Base-by-base conservation (phyloP, 2,797 vertebrate genomes). In the Echeneis naucrates region DNA sequence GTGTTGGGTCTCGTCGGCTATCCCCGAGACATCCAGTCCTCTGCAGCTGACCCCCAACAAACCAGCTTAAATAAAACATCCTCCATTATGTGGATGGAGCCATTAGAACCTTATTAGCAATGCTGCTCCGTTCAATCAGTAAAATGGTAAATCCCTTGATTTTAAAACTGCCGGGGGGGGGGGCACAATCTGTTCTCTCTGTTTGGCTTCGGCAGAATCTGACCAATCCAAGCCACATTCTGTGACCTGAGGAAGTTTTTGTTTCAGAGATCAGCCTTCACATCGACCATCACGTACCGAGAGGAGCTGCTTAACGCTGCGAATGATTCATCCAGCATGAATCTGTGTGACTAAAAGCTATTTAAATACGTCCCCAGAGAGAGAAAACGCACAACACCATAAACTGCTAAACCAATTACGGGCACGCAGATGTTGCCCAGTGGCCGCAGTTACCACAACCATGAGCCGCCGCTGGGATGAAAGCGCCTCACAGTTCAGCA, bases 61-160 rank as follows among this genome's bases (percentile, higher is more conserved):
- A 71, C 69, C 64, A 42, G 64, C 79, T 75, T 82, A 48, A 82
- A 78, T 81, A 51, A 68, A 79, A 84, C 5, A 70, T 70, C 52
- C 63, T 63, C 62, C 52, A 68, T 68, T 77, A 73, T 56, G 45
- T 77, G 81, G 61, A 86, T 75, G 61, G 69, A 60, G 17, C 61
- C 63, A 68, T 75, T 70, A 72, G 37, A 77, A 70, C 74, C 50
- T 64, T 38, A 72, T 82, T 83, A 86, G 60, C 7, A 56, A 48
- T 53, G 61, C 24, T 23, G 45, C 26, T 74, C 64, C 72, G 68
- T 77, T 70, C 55, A 75, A 81, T 83, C 87, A 77, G 59, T 24
- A 54, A 3, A 1, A 66, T 4, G 50, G 67, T 73, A 62, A 83
- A 82, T 61, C 78, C 77, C 56, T 30, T 32, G 1, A 27, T 81